Conservation (phyloP, 2,797 vertebrate genomes). For the Cossypha caffra region DNA sequence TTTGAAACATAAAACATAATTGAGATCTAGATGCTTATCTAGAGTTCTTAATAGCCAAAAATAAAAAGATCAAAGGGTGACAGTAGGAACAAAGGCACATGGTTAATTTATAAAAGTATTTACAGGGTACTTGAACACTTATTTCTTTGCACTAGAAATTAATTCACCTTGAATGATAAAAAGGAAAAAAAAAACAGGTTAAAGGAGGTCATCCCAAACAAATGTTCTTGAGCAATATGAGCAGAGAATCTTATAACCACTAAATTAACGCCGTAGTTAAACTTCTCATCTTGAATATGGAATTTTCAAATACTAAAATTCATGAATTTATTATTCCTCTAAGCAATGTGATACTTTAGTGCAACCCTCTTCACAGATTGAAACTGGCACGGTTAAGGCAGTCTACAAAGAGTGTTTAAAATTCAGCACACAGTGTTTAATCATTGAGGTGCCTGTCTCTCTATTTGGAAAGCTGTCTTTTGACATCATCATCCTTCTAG, state of each 20-base stretch:
- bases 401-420: background rate
- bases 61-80: background rate
- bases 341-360: background rate
- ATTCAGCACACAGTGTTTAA: constrained; percentile 14
- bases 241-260: background rate
- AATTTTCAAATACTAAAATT: background rate
- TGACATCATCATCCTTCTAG: background rate
- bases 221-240: accelerated
- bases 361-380: background rate
- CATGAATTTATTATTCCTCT: background rate
- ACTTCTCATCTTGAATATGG: background rate
- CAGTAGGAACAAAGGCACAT: constrained; percentile 49
- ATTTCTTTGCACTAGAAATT: background rate
- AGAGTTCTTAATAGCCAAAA: background rate
- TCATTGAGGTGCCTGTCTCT: background rate
- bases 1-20: background rate
- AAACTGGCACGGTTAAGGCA: constrained; percentile 36
- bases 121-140: constrained; percentile 11
- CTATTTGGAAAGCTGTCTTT: background rate
- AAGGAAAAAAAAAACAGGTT: background rate
- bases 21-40: background rate
- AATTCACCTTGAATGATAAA: background rate
- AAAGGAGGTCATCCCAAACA: background rate
- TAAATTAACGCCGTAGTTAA: background rate
- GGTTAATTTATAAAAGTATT: constrained; percentile 50